Evolutionary conservation across 2,797 vertebrate species (phyloP).

Genomic region (Scleropages formosus): DNA sequence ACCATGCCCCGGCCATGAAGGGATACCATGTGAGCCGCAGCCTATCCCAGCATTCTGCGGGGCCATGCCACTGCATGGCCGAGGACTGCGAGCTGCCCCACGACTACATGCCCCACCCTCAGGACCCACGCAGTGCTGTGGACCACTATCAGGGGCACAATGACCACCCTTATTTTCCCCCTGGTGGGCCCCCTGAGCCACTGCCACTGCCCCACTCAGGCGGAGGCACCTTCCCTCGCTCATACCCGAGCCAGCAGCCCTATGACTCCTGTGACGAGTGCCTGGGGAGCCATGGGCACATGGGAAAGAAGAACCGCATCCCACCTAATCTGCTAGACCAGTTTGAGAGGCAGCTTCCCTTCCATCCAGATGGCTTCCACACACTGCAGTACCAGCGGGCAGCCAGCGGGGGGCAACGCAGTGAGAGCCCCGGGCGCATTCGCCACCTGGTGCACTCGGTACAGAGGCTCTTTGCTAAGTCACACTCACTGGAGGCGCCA

Average conservation of each 20-base stretch:
- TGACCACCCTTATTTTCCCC: constrained; percentile 81
- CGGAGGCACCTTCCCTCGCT: constrained; percentile 94
- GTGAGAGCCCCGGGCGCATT: constrained; percentile 95
- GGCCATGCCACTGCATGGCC: constrained; percentile 82
- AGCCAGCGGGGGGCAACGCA: constrained; percentile 80
- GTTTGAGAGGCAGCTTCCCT: constrained; percentile 95
- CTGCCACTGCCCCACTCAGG: constrained; percentile 71
- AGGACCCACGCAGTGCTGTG: constrained; percentile 60
- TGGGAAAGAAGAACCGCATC: constrained; percentile 88
- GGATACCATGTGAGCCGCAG: constrained; percentile 95
- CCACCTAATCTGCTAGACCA: constrained; percentile 91
- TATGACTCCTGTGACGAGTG: constrained; percentile 97
- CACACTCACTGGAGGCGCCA: constrained; percentile 92
- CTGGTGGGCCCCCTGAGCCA: constrained; percentile 74
- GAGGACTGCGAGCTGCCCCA: constrained; percentile 76
- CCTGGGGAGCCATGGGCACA: constrained; percentile 60
- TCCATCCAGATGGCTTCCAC: constrained; percentile 97
- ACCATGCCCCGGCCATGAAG: constrained; percentile 80
- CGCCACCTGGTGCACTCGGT: constrained; percentile 98
- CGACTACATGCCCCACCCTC: constrained; percentile 70
- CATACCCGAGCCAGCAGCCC: constrained; percentile 85
- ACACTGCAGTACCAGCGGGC: constrained; percentile 94
- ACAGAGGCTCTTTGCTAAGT: constrained; percentile 97
- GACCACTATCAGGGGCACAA: constrained; percentile 63
- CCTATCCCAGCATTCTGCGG: constrained; percentile 85